Percentiles rank a stretch among this genome's conserved stretches.
Evolutionary conservation across 1,140 invertebrate genomes (phyloP).

Genomic region (Mamestra configurata): DNA sequence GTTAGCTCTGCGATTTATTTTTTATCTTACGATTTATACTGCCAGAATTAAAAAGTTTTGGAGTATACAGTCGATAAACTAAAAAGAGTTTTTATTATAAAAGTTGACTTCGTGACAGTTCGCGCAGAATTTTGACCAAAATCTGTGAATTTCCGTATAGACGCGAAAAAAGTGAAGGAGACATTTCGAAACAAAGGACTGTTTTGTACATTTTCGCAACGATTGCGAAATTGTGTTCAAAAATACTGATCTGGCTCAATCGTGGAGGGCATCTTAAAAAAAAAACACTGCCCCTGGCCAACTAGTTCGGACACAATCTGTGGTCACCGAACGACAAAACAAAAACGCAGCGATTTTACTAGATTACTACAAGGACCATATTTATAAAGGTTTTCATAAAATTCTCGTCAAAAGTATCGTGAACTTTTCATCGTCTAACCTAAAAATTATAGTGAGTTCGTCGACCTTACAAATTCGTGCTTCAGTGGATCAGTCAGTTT

Average conservation of each 20-base stretch:
- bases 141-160: constrained; percentile 87
- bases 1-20: constrained; percentile 84
- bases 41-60: constrained; percentile 80
- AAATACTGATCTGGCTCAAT: constrained; percentile 76
- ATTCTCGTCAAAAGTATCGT: constrained; percentile 79
- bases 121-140: constrained; percentile 85
- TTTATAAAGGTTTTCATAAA: constrained; percentile 75
- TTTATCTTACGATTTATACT: constrained; percentile 81
- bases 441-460: constrained; percentile 82
- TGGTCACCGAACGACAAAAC: constrained; percentile 83
- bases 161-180: constrained; percentile 84
- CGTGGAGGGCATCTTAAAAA: constrained; percentile 75
- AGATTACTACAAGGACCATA: constrained; percentile 68
- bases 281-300: constrained; percentile 77
- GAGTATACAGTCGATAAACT: constrained; percentile 81
- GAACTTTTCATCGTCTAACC: constrained; percentile 74
- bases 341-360: constrained; percentile 81
- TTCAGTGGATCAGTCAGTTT: constrained; percentile 81
- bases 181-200: constrained; percentile 85
- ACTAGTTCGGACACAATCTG: constrained; percentile 83
- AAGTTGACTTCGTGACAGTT: constrained; percentile 78
- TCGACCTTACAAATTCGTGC: constrained; percentile 76
- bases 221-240: constrained; percentile 87
- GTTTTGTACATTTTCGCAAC: constrained; percentile 87
- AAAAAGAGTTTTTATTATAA: constrained; percentile 77